Base-by-base conservation (phyloP, 2,113 vertebrate species). In the Heterotilapia buettikoferi region DNA sequence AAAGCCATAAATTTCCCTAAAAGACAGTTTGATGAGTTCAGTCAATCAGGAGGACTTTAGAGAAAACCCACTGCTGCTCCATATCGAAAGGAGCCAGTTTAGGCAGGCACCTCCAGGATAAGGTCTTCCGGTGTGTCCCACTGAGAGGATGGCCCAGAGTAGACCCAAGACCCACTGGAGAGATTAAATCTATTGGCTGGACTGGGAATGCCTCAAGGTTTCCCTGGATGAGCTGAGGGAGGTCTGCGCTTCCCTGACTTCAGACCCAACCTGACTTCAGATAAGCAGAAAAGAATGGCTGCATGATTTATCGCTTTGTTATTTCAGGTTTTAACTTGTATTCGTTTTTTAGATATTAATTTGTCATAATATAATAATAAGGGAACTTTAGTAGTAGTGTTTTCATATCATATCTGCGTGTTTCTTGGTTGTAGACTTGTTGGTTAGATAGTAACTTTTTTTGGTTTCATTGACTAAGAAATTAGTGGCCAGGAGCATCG, bases 91-190 rank as follows among this genome's bases (percentile, higher is more conserved):
- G 61, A 38, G 61, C 33, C 33, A 66, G 6, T 38, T 38, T 33
- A 38, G 33, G 19, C 61, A 38, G n/a, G 0, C 61, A 38, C 31
- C 61, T 66, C 18, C 10, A 36, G 61, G 31, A 3, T 38, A 0
- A 66, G 0, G 31, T 5, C 33, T 12, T 38, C 61, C 0, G 10
- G 6, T 0, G 3, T 12, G 0, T 66, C 10, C 18, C 31, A 66
- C 59, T 2, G 3, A 36, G 61, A 66, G 19, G 61, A 61, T 18
- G 57, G 4, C 61, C 6, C 61, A 12, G 33, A 38, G 61, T n/a
- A 66, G 50, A 52, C 47, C 47, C 7, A 19, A 50, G 47, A 50
- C 18, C 50, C 50, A 19, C 8, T 9, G 50, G 50, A 50, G 16
- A 19, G 31, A 38, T 2, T 0, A 38, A 12, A 66, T 38, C 19